Conservation (phyloP, 2,888 invertebrate genomes). For the Ophion costatus region DNA sequence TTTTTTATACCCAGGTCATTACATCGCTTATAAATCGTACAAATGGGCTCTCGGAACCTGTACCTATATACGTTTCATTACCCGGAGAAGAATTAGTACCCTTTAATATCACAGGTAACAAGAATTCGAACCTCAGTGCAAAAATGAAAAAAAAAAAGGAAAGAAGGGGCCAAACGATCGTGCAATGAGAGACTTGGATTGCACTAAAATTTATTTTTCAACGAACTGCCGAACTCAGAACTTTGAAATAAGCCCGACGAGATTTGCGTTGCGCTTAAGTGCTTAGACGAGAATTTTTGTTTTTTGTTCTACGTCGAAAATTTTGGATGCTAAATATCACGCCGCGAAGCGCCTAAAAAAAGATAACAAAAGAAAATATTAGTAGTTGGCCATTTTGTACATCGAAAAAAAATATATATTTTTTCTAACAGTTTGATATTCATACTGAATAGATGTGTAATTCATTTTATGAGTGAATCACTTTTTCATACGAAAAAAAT, state of each 20-base stretch:
- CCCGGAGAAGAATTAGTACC: constrained; percentile 41
- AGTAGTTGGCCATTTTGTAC: no score
- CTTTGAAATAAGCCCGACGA: background rate
- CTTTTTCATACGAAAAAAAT: no score
- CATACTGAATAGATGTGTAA: no score
- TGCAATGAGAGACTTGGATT: constrained; percentile 5
- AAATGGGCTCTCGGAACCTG: constrained; percentile 5
- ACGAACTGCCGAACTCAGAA: background rate
- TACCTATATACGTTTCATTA: constrained; percentile 27
- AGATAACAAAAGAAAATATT: no score
- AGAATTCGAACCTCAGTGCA: background rate
- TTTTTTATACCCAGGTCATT: constrained; percentile 55
- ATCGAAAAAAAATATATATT: no score
- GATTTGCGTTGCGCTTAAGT: no score
- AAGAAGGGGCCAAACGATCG: background rate
- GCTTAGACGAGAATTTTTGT: no score
- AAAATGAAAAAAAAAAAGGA: background rate
- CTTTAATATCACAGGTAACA: constrained; percentile 9
- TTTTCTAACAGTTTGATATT: no score
- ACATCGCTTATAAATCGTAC: constrained; percentile 57
- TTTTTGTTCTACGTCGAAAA: no score
- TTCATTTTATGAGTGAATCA: no score
- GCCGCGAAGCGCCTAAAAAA: no score
- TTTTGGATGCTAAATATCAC: no score
- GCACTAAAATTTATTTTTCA: background rate